Percentiles rank a stretch among this genome's conserved stretches.
Evolutionary conservation across 1,140 invertebrate species (phyloP).

Genomic region (Diuraphis noxia): DNA sequence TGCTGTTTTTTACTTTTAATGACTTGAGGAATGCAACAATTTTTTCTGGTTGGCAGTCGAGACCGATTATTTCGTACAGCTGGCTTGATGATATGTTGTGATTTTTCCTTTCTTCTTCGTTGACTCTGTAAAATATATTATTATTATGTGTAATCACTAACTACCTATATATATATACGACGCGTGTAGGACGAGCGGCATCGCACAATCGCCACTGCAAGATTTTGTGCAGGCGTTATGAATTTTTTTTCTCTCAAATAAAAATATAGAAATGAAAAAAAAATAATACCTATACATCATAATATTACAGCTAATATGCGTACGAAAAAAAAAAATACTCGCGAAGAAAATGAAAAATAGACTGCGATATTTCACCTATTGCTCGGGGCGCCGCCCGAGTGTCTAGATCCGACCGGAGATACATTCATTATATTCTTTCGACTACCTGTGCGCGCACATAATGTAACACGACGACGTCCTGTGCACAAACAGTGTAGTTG

Average conservation of each 20-base stretch:
- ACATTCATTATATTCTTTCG: conserved; percentile 35
- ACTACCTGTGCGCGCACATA: not conserved
- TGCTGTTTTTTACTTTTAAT: no score
- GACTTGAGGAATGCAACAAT: no score
- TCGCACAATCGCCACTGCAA: no score
- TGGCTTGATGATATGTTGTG: no score
- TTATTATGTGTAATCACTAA: no score
- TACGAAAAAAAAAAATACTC: not conserved
- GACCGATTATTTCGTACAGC: no score
- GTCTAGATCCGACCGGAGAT: conserved; percentile 33
- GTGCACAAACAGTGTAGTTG: not conserved
- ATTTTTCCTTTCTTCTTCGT: no score
- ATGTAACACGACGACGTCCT: not conserved
- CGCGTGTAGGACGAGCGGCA: not conserved
- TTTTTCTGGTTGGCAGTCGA: no score
- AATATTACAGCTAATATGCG: not conserved
- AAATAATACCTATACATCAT: no score
- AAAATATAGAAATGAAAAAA: not conserved
- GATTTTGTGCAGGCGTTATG: not conserved
- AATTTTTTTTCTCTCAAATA: not conserved
- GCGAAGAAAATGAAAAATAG: not conserved
- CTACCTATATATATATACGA: not conserved
- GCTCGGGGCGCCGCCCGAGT: conserved; percentile 36
- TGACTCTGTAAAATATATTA: no score
- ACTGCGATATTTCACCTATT: conserved; percentile 31